phyloP scores from a whole-genome alignment of 2,888 invertebrate genomes.

The Bugula neritina region DNA sequence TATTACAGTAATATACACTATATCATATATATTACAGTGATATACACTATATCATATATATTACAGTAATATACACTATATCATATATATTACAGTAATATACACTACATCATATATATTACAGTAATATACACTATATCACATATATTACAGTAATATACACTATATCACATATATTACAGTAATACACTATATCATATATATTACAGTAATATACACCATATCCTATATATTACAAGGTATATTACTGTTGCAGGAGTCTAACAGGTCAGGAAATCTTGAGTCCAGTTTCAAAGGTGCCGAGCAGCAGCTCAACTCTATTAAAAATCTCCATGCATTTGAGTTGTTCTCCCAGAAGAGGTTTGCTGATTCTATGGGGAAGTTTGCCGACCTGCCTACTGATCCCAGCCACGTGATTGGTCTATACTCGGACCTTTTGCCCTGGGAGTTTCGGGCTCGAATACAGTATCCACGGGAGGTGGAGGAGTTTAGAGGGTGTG shows the following conservation, averaged over 20 bases:
- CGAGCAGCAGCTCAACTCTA: conserved; percentile 70
- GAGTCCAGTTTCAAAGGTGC: conserved; percentile 62
- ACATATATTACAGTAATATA: neutral
- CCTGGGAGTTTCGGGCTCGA: conserved; percentile 57
- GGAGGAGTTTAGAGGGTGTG: conserved; percentile 70
- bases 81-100: too few relatives aligned
- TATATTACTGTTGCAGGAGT: conserved; percentile 57
- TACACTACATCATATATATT: neutral
- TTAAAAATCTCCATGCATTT: conserved; percentile 82
- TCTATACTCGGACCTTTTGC: conserved; percentile 81
- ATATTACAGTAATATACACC: neutral
- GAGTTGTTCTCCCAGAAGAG: conserved; percentile 82
- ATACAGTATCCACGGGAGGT: conserved; percentile 58
- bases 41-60: neutral
- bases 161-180: neutral
- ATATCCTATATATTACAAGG: neutral
- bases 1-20: too few relatives aligned
- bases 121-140: too few relatives aligned
- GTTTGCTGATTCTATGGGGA: conserved; percentile 82
- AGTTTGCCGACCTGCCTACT: conserved; percentile 80
- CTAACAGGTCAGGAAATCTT: conserved; percentile 51
- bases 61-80: too few relatives aligned
- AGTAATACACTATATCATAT: too few relatives aligned
- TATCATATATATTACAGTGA: too few relatives aligned
- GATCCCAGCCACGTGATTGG: conserved; percentile 91